phyloP scores from a whole-genome alignment of 2,113 vertebrate genomes.

The Platysteira castanea region DNA sequence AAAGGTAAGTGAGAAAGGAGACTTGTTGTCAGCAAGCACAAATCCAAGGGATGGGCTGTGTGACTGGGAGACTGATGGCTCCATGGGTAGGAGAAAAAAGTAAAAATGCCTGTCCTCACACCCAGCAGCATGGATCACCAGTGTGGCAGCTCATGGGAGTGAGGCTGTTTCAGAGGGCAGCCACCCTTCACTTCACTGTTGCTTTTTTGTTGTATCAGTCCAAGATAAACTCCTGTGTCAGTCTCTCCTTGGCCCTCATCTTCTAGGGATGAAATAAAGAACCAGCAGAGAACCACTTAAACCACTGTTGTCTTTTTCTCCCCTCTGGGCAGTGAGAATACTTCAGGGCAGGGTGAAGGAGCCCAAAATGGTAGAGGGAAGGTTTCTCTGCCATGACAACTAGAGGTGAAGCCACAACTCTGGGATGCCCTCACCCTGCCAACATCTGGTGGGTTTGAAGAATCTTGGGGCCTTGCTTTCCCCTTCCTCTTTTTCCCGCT shows the following conservation, averaged over 20 bases:
- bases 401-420: background rate
- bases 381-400: background rate
- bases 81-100: background rate
- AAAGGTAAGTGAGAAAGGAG: conserved; percentile 1
- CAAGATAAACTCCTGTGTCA: background rate
- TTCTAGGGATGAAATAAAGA: conserved; percentile 6
- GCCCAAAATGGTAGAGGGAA: background rate
- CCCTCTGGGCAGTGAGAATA: background rate
- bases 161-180: background rate
- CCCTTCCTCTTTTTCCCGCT: background rate
- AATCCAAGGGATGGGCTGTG: background rate
- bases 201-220: background rate
- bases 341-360: background rate
- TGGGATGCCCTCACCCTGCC: background rate
- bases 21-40: background rate
- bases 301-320: background rate
- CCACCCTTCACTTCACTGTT: background rate
- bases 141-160: rapidly evolving
- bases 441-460: background rate
- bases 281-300: background rate
- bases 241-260: background rate
- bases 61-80: background rate
- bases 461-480: background rate
- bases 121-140: background rate
- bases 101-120: background rate